phyloP scores from a whole-genome alignment of 2,888 invertebrate genomes.

The Opisthograptis luteolata region DNA sequence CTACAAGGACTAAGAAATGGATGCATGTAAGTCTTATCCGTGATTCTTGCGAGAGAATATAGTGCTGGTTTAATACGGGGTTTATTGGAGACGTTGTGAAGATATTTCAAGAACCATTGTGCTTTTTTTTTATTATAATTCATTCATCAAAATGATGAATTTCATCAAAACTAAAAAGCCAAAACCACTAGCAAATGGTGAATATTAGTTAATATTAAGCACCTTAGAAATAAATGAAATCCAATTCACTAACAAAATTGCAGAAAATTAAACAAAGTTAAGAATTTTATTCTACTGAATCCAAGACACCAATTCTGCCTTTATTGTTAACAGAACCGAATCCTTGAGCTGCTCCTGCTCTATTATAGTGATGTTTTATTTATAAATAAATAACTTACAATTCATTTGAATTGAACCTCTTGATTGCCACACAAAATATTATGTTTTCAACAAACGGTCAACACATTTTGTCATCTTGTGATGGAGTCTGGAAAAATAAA shows the following conservation, averaged over 20 bases:
- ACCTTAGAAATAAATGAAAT: conserved; percentile 1
- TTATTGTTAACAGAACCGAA: neutral
- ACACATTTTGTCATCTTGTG: conserved; percentile 66
- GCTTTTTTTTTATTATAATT: too few species aligned
- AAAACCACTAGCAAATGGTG: too few species aligned
- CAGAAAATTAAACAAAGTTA: neutral
- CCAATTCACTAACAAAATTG: neutral
- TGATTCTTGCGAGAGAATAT: too few species aligned
- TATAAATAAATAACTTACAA: conserved; percentile 15
- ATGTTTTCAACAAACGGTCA: conserved; percentile 14
- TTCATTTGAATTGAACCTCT: conserved; percentile 4
- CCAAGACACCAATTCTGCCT: neutral
- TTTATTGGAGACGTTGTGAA: too few species aligned
- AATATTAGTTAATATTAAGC: too few species aligned
- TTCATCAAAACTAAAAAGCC: too few species aligned
- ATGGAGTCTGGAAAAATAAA: conserved; percentile 70
- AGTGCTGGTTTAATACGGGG: too few species aligned
- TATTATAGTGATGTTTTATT: conserved; percentile 3
- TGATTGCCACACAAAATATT: conserved; percentile 11
- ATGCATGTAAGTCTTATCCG: too few species aligned
- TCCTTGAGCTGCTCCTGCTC: neutral
- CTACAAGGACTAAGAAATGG: too few species aligned
- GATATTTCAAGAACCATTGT: too few species aligned
- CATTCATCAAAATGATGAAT: too few species aligned
- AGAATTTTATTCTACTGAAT: neutral